Evolutionary conservation across 1,140 invertebrate species (phyloP), one percentile per base, ranked within the genome.

Genomic region (Lepidurus packardi): DNA sequence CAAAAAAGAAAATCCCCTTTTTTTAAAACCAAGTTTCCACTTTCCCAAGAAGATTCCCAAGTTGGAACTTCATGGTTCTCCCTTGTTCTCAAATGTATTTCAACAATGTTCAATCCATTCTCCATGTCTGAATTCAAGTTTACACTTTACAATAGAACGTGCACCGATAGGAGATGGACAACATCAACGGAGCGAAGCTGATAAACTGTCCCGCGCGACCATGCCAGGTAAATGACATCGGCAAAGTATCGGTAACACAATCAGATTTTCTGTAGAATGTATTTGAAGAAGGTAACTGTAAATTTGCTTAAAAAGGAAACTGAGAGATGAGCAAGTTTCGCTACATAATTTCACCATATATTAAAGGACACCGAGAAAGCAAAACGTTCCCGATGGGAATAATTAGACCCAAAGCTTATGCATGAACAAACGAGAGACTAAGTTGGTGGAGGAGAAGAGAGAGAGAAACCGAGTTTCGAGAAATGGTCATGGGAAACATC

Each of bases 371-470:
- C 8, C 53, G 53, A 65, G 53, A 65, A 65, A 65, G 53, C 53
- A 65, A 65, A 65, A 65, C 53, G 53, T 65, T 21, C 53, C 53
- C 53, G 53, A 65, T 16, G 53, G 53, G 53, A 65, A 65, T 65
- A 65, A 65, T 65, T 65, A 65, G 53, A 65, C 53, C 53, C 53
- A 65, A 65, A 65, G 53, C 53, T 65, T 65, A 65, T 65, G 13
- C 53, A 65, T 65, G 53, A 65, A 65, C 53, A 65, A 65, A 65
- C 53, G 53, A 65, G 53, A 65, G 53, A 65, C 53, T n/a, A 65
- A 65, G 34, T 21, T 65, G 53, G 53, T 21, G 53, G 53, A 65
- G 21, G 53, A 21, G 53, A 13, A 21, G 21, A 65, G 53, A 65
- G 53, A 13, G 53, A 65, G 21, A 13, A 21, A 13, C 21, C 7